Evolutionary conservation across 2,797 vertebrate species (phyloP).

Genomic region (Catharus ustulatus): DNA sequence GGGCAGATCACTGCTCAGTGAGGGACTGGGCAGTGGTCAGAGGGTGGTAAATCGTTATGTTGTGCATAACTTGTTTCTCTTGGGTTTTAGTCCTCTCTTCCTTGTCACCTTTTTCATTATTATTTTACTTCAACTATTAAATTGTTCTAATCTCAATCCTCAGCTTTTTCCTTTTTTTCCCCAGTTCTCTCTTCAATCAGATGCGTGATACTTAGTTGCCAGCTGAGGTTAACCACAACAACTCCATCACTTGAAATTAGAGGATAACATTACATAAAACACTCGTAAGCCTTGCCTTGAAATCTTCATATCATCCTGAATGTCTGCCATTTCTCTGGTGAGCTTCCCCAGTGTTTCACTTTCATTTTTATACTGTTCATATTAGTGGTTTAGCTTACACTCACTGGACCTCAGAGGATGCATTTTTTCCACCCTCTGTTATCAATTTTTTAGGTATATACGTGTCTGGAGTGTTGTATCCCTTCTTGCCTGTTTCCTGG

Average conservation of each 20-base stretch:
- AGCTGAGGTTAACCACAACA: neutral
- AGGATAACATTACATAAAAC: neutral
- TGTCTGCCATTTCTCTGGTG: neutral
- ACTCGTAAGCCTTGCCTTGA: neutral
- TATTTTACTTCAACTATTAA: neutral
- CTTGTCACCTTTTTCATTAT: neutral
- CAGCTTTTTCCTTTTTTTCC: neutral
- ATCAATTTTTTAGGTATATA: neutral
- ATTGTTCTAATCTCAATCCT: neutral
- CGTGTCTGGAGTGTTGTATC: neutral
- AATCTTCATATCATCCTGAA: neutral
- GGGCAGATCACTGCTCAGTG: neutral
- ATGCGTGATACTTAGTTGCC: rapidly evolving
- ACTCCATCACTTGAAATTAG: neutral
- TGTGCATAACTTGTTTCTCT: neutral
- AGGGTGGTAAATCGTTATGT: neutral
- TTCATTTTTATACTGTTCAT: neutral
- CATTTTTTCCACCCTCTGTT: neutral
- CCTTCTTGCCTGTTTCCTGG: neutral
- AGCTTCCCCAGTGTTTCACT: neutral
- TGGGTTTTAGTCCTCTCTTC: neutral
- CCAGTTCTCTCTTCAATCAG: neutral
- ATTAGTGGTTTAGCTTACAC: neutral
- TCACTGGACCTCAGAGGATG: neutral
- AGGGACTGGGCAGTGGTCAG: neutral